A percentile compares a stretch with the other conserved stretches of the same genome.
Evolutionary conservation across 2,888 invertebrate species (phyloP).

Genomic region (Brachyopa scutellaris): DNA sequence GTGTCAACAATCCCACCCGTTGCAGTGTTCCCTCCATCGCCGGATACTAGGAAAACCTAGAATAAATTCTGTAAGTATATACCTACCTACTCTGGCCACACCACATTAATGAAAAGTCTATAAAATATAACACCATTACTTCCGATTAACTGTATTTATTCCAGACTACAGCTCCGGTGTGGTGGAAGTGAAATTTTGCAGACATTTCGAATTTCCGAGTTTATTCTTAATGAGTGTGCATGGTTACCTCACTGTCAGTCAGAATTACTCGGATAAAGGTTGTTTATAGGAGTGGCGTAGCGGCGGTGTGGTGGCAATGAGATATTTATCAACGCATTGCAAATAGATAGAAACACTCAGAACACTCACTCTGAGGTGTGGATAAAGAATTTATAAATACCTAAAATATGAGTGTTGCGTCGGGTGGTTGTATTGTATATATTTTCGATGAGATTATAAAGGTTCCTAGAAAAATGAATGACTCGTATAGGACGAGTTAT

Average conservation of each 20-base stretch:
- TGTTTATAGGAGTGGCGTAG: no score
- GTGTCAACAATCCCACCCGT: neutral
- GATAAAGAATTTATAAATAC: neutral
- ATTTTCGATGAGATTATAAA: neutral
- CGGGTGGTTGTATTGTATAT: neutral
- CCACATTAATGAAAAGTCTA: neutral
- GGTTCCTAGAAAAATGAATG: neutral
- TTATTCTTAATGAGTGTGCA: neutral
- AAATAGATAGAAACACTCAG: constrained; percentile 5
- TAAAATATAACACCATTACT: constrained; percentile 9
- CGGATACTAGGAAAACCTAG: neutral
- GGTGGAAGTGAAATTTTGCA: constrained; percentile 20
- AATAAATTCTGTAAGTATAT: no score
- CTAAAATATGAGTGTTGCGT: neutral
- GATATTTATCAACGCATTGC: neutral
- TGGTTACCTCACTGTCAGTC: neutral
- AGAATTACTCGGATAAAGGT: neutral
- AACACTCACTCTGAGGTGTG: neutral
- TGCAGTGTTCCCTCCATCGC: neutral
- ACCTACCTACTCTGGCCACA: no score
- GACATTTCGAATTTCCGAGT: constrained; percentile 23
- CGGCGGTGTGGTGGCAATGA: neutral
- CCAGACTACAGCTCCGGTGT: neutral
- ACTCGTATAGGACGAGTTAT: no score
- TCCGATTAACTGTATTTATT: constrained; percentile 5